phyloP scores from a whole-genome alignment of 2,113 vertebrate species.

The Galeopterus variegatus region DNA sequence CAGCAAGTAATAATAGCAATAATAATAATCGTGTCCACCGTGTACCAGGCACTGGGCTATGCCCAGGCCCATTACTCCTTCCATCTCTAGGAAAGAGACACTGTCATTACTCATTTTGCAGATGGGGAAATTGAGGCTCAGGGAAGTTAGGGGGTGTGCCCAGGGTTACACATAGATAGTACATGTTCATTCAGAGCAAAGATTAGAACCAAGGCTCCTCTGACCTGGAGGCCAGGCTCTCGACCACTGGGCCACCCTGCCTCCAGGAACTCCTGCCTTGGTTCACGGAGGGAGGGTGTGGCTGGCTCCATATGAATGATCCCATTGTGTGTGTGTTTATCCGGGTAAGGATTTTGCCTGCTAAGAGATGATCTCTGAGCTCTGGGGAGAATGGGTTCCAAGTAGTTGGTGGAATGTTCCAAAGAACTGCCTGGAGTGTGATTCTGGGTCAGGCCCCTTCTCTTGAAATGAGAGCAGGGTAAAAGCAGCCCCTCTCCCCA shows the following conservation, averaged over 20 bases:
- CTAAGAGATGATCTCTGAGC: background rate
- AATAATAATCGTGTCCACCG: rapidly evolving
- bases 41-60: rapidly evolving
- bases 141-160: background rate
- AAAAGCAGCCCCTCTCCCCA: background rate
- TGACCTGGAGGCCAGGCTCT: rapidly evolving
- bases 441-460: background rate
- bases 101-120: no score
- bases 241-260: rapidly evolving
- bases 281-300: background rate
- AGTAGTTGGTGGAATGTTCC: background rate
- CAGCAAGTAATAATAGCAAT: background rate
- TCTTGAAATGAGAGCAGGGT: background rate
- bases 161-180: no score
- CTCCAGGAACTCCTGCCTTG: background rate
- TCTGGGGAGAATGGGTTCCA: background rate
- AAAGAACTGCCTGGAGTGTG: background rate
- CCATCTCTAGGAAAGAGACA: background rate
- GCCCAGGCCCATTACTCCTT: background rate
- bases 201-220: background rate
- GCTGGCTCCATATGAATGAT: background rate
- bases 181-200: background rate
- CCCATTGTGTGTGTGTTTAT: background rate
- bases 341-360: background rate
- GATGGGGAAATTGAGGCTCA: background rate